These are phyloP conservation scores for Tortricodes alternella DNA, from an alignment of 2,888 invertebrate genomes.

Conservation along the genomic window DNA sequence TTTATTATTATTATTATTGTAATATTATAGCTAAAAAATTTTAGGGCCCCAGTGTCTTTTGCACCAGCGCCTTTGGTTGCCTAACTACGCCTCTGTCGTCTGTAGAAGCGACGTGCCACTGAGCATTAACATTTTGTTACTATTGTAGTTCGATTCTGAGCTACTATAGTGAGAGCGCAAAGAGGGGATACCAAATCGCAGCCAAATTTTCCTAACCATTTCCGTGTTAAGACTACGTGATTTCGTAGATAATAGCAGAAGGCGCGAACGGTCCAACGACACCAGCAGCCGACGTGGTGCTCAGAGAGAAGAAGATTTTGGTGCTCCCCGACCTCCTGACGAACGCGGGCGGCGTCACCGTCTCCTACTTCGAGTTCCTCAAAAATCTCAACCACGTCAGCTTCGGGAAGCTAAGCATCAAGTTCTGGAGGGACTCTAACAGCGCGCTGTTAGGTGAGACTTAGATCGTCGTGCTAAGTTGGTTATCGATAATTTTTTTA, in stretches of 20 bases:
- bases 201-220: no score
- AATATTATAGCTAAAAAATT: no score
- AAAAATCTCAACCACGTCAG: conserved; percentile 96
- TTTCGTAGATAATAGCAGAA: conserved; percentile 88
- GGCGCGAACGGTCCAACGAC: conserved; percentile 97
- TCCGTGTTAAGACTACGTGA: neutral
- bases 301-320: conserved; percentile 88
- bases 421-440: conserved; percentile 94
- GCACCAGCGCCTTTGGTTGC: no score
- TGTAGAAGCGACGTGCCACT: no score
- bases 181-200: no score
- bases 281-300: conserved; percentile 90
- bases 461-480: neutral
- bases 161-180: no score
- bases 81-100: no score
- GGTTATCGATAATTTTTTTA: no score
- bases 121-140: no score
- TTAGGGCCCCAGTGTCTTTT: no score
- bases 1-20: no score
- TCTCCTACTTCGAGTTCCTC: conserved; percentile 95
- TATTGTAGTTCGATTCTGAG: no score
- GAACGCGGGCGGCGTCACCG: conserved; percentile 94
- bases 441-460: conserved; percentile 87
- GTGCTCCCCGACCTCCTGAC: conserved; percentile 90
- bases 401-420: conserved; percentile 92